A percentile compares a stretch with the other conserved stretches of the same genome.
Conservation (phyloP, 2,113 vertebrate genomes). For the Lycocorax pyrrhopterus region DNA sequence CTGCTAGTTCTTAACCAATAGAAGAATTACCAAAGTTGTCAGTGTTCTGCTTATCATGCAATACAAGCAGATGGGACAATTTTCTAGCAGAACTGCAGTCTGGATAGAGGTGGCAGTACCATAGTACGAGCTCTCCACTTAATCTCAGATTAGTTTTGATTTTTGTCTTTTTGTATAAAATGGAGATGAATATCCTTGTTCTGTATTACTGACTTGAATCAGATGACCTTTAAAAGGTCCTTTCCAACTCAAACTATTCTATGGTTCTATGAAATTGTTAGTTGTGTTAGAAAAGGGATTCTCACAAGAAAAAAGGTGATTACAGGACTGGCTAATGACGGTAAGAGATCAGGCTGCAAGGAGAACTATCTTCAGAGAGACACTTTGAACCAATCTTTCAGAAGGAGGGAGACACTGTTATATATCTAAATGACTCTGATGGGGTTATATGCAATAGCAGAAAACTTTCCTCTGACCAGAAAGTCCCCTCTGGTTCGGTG, state of each 20-base stretch:
- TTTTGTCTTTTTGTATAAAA: neutral
- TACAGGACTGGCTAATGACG: neutral
- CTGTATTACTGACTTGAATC: neutral
- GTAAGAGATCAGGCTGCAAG: neutral
- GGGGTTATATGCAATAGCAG: neutral
- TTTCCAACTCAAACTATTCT: neutral
- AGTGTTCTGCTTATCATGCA: neutral
- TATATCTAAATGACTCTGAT: neutral
- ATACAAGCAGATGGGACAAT: neutral
- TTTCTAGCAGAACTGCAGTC: neutral
- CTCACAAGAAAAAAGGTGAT: neutral
- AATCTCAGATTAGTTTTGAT: neutral
- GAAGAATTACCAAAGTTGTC: neutral
- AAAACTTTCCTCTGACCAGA: neutral
- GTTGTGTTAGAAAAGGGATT: neutral
- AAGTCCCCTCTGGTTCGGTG: neutral
- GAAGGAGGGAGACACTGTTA: neutral
- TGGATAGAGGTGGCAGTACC: neutral
- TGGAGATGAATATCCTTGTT: neutral
- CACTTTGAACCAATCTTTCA: neutral
- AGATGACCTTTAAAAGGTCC: neutral
- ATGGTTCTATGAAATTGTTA: neutral
- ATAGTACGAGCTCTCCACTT: neutral
- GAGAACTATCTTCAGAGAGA: neutral
- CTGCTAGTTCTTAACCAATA: neutral